Evolutionary conservation across 1,140 invertebrate species (phyloP).

Genomic region (Trachymyrmex septentrionalis): DNA sequence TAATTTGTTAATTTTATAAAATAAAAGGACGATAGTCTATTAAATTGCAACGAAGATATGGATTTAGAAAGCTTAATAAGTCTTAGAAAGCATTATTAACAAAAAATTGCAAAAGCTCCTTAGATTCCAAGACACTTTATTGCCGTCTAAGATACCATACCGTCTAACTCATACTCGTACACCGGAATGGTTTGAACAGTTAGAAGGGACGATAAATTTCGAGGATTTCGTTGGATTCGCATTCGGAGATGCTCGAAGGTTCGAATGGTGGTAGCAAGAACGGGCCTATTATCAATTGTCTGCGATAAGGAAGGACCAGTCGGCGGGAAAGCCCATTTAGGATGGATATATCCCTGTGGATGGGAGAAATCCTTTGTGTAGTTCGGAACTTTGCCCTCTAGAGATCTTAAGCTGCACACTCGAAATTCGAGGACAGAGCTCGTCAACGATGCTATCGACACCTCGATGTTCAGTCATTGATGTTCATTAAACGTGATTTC

Average conservation of each 20-base stretch:
- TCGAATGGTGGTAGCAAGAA: conserved; percentile 36
- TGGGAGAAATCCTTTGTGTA: conserved; percentile 56
- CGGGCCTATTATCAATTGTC: conserved; percentile 67
- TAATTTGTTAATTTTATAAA: conserved; percentile 14
- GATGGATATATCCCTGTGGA: conserved; percentile 47
- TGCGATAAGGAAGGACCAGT: conserved; percentile 55
- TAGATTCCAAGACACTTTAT: conserved; percentile 47
- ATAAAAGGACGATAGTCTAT: background rate
- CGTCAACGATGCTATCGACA: conserved; percentile 50
- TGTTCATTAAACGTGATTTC: conserved; percentile 43
- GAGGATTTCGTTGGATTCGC: conserved; percentile 56
- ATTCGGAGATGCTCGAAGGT: conserved; percentile 31
- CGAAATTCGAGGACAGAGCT: conserved; percentile 55
- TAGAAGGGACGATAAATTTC: conserved; percentile 61
- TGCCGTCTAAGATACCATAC: background rate
- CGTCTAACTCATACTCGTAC: conserved; percentile 23
- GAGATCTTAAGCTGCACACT: conserved; percentile 47
- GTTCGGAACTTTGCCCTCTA: conserved; percentile 39
- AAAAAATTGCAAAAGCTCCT: conserved; percentile 55
- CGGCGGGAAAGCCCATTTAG: conserved; percentile 57
- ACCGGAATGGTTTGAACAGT: conserved; percentile 48
- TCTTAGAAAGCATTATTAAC: conserved; percentile 17
- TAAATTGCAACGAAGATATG: background rate
- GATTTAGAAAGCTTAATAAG: background rate
- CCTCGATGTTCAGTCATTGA: conserved; percentile 53